Evolutionary conservation across 1,140 invertebrate genomes (phyloP).

Genomic region (Drosophila bipectinata): DNA sequence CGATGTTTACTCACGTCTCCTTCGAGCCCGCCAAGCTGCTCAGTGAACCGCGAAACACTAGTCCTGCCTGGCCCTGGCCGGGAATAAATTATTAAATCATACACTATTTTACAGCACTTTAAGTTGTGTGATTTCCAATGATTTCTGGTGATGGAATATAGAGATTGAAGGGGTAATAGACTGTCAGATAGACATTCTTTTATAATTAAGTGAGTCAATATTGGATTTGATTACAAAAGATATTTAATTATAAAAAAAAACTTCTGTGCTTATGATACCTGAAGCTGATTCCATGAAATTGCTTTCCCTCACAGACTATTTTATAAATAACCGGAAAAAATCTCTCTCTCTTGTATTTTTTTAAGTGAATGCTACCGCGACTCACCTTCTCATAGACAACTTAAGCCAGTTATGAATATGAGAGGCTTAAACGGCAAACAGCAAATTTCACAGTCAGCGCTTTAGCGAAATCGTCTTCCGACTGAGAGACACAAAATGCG

Average conservation of each 20-base stretch:
- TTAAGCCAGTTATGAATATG: conserved; percentile 51
- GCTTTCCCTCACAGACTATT: too few species aligned
- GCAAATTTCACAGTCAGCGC: conserved; percentile 50
- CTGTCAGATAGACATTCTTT: too few species aligned
- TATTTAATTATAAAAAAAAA: too few species aligned
- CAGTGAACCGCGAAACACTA: conserved; percentile 29
- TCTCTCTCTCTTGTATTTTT: not conserved
- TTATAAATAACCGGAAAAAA: too few species aligned
- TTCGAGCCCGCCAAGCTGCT: conserved; percentile 4
- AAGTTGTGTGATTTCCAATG: conserved; percentile 12
- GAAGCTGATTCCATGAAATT: too few species aligned
- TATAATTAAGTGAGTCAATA: too few species aligned
- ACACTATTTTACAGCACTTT: conserved; percentile 33
- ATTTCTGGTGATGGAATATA: not conserved
- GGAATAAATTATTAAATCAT: conserved; percentile 56
- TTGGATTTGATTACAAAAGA: too few species aligned
- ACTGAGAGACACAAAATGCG: conserved; percentile 26
- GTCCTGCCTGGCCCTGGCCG: conserved; percentile 34
- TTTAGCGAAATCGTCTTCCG: conserved; percentile 20
- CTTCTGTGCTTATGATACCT: too few species aligned
- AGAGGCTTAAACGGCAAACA: conserved; percentile 38
- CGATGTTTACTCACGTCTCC: conserved; percentile 39
- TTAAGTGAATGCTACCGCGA: not conserved
- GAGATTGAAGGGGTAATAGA: too few species aligned
- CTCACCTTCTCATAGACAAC: not conserved